Conservation (phyloP, 2,113 vertebrate species). For the Progne subis region DNA sequence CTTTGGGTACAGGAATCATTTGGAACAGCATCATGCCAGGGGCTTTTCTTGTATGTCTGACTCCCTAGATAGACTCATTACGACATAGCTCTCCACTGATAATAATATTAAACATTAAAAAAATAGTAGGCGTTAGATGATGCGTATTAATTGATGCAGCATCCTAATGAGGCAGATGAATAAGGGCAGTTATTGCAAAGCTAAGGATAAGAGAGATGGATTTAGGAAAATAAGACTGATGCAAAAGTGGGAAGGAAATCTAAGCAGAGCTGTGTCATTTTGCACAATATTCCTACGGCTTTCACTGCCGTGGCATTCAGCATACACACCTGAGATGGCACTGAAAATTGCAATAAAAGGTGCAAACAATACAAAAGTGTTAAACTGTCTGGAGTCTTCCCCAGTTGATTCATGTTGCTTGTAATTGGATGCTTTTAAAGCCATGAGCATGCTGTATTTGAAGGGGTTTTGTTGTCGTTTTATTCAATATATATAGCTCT, state of each 20-base stretch:
- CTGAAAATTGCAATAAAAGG: constrained; percentile 25
- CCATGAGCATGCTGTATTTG: neutral
- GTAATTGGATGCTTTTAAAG: constrained; percentile 45
- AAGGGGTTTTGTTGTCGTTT: neutral
- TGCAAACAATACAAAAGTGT: constrained; percentile 31
- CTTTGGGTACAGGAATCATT: neutral
- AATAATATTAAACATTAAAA: neutral
- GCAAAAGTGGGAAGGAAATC: neutral
- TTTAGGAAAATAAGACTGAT: neutral
- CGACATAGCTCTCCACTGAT: neutral
- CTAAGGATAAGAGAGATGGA: neutral
- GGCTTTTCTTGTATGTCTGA: neutral
- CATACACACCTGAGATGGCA: neutral
- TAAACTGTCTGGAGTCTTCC: constrained; percentile 4
- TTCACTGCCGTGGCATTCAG: neutral
- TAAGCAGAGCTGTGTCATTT: neutral
- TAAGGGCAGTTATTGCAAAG: neutral
- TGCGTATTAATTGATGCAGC: neutral
- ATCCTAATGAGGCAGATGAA: constrained; percentile 10
- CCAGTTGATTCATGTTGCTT: constrained; percentile 15
- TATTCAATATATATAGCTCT: neutral
- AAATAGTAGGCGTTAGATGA: neutral
- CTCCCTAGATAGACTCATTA: neutral
- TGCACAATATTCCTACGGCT: neutral
- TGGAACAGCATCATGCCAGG: neutral